Conservation (phyloP, 2,888 invertebrate species). For the Leucophenga montana region DNA sequence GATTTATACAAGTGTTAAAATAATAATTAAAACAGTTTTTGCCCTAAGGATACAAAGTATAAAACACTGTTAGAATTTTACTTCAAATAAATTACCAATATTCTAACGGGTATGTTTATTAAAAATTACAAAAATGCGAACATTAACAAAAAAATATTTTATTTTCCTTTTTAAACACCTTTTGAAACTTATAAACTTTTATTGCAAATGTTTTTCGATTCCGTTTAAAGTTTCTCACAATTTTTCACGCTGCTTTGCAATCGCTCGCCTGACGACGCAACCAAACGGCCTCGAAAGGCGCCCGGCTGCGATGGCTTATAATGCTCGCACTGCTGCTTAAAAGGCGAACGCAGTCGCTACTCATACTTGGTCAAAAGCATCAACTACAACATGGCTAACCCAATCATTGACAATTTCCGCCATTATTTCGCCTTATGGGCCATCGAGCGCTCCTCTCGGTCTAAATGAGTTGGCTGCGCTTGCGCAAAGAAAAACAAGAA, state of each 20-base stretch:
- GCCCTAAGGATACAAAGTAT: too few species aligned
- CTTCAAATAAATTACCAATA: too few species aligned
- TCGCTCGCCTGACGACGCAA: not conserved
- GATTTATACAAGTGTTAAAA: too few species aligned
- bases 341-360: slow-evolving; percentile 9
- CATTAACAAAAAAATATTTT: too few species aligned
- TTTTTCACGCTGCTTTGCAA: not conserved
- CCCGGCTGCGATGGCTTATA: not conserved
- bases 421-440: slow-evolving; percentile 1
- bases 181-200: too few species aligned
- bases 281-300: not conserved
- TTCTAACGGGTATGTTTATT: too few species aligned
- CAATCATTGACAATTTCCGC: slow-evolving; percentile 15
- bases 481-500: not conserved
- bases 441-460: not conserved
- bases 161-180: too few species aligned
- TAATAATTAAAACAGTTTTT: too few species aligned
- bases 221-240: slow-evolving; percentile 14
- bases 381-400: not conserved
- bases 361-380: slow-evolving; percentile 13
- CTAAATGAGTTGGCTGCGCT: not conserved
- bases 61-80: too few species aligned
- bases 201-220: not conserved
- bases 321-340: not conserved
- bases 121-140: too few species aligned